phyloP scores from a whole-genome alignment of 1,140 invertebrate genomes.

The Popillia japonica region DNA sequence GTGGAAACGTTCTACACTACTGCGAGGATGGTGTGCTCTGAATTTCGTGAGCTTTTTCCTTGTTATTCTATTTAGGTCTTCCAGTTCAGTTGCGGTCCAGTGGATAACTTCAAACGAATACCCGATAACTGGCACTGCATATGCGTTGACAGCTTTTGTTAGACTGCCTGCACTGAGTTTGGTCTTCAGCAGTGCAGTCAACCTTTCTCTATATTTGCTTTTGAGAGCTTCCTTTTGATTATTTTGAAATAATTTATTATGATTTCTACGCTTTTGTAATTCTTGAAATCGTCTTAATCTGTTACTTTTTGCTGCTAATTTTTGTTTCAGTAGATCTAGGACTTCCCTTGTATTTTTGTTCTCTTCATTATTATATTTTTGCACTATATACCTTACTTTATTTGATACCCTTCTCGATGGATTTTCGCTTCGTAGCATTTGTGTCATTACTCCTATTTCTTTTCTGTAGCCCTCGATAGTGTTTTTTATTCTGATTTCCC shows the following conservation, averaged over 20 bases:
- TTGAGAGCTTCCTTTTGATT: neutral
- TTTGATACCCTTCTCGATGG: neutral
- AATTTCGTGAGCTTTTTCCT: no score
- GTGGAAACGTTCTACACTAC: no score
- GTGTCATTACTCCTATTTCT: constrained; percentile 9
- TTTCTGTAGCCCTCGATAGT: neutral
- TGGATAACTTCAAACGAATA: no score
- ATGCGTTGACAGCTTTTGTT: no score
- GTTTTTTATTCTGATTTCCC: neutral
- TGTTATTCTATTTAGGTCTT: no score
- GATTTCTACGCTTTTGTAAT: neutral
- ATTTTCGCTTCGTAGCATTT: neutral
- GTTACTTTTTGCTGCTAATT: neutral
- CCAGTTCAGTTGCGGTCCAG: no score
- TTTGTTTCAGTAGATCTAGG: neutral
- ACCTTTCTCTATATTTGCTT: neutral
- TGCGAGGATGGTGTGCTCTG: no score
- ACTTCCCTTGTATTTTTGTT: neutral
- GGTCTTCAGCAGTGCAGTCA: no score
- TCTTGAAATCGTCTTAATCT: neutral
- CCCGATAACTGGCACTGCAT: no score
- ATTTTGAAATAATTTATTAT: neutral
- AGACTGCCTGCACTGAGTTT: no score
- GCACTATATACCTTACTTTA: neutral
- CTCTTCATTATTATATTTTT: neutral